These are phyloP conservation scores for Oryzias sinensis DNA, from an alignment of 2,797 vertebrate species.

Conservation along the genomic window DNA sequence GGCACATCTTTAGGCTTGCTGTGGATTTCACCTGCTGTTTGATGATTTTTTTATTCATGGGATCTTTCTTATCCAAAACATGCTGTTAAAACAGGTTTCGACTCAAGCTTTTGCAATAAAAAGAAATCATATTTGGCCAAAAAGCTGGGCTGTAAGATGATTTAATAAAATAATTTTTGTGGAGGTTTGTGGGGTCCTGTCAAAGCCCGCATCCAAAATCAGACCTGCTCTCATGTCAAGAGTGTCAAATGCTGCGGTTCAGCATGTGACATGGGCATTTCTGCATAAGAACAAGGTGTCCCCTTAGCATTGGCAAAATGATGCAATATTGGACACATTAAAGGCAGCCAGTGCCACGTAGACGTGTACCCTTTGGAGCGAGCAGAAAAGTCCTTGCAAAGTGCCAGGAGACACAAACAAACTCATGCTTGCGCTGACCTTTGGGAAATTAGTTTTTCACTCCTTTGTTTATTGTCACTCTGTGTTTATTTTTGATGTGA, in stretches of 20 bases:
- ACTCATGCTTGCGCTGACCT: neutral
- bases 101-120: too few species aligned
- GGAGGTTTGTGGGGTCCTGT: neutral
- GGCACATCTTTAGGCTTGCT: neutral
- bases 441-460: neutral
- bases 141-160: neutral
- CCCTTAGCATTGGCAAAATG: neutral
- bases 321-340: neutral
- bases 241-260: neutral
- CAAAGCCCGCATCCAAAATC: neutral
- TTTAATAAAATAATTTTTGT: neutral
- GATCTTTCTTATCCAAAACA: too few species aligned
- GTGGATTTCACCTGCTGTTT: neutral
- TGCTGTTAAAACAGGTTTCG: too few species aligned
- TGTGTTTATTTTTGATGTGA: neutral
- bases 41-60: too few species aligned
- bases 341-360: neutral
- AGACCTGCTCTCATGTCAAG: neutral
- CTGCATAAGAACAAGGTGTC: neutral
- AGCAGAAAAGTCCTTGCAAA: neutral
- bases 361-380: neutral
- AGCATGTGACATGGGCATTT: neutral
- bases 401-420: neutral
- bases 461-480: neutral
- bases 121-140: too few species aligned